Evolutionary conservation across 1,140 invertebrate species (phyloP), one percentile per base, ranked within the genome.

Genomic region (Anoplolepis gracilipes): DNA sequence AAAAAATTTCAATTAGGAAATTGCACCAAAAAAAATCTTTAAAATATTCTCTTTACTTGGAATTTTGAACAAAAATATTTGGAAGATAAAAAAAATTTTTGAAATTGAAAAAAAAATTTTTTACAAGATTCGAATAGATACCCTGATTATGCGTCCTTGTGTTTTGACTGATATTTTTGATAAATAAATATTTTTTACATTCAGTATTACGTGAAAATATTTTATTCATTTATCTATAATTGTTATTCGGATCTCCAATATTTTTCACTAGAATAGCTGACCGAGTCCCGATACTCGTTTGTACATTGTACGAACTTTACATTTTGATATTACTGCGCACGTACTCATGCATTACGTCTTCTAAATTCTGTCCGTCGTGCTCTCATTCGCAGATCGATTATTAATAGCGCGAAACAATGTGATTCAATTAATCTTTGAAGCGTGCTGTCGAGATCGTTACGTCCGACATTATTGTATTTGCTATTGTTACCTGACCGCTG

Each of bases 371-470:
- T 42, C 2, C 49, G 65, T 73, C 39, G 67, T 59, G 78, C 78
- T 73, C 78, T 13, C 78, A 73, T 82, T 82, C 65, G n/a, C 53
- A 55, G 76, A 82, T 82, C 78, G 78, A 82, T 82, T 73, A 73
- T 53, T 82, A 82, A 82, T 82, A 82, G 67, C 22, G 53, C 49
- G 39, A 61, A 79, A 82, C 78, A 82, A 82, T 82, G 67, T 72
- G 13, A 82, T 72, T 82, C 67, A 72, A 82, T 82, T 82, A 82
- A 82, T 82, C 78, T 82, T 73, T 82, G 67, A 82, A 73, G 11
- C 33, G n/a, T 36, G 49, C 62, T 53, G 19, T 36, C 53, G 7
- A 10, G 53, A 25, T 46, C 25, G 42, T 2, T 39, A 46, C 16
- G 19, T 33, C 19, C 19, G 11, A 25, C 49, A 59, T 81, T 73